Conservation (phyloP, 2,888 invertebrate genomes). For the Amblyjoppa proteus region DNA sequence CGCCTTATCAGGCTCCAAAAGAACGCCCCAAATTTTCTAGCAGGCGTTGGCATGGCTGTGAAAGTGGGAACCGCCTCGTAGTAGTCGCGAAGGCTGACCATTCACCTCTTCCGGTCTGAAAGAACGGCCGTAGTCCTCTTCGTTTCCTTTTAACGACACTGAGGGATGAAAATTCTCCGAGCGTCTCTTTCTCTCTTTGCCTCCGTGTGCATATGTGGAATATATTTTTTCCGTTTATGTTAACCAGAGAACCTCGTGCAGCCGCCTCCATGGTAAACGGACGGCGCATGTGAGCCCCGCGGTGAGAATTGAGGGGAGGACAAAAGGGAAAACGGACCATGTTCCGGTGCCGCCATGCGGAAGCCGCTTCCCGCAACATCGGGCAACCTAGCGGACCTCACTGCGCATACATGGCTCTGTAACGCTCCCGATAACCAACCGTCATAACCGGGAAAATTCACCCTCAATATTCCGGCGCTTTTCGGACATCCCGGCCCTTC, state of each 20-base stretch:
- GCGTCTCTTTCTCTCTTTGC: not conserved
- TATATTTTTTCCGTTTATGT: not conserved
- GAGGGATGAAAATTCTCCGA: not conserved
- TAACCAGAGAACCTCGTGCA: not conserved
- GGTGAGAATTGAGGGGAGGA: conserved; percentile 34
- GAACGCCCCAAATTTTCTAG: too few relatives aligned
- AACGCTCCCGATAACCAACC: conserved; percentile 74
- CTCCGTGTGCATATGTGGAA: too few relatives aligned
- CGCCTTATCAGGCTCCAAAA: too few relatives aligned
- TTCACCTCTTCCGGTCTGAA: not conserved
- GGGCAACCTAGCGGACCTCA: conserved; percentile 21
- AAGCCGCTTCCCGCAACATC: conserved; percentile 71
- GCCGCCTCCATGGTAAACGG: conserved; percentile 29
- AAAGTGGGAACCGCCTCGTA: not conserved
- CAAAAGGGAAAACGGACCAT: conserved; percentile 67
- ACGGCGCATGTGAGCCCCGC: conserved; percentile 24
- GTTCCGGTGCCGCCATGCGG: conserved; percentile 75
- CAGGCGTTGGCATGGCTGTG: not conserved
- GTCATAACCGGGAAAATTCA: conserved; percentile 71
- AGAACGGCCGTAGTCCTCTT: not conserved
- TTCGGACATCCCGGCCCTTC: conserved; percentile 61
- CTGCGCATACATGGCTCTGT: not conserved
- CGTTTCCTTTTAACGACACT: conserved; percentile 2
- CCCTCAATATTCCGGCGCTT: conserved; percentile 72
- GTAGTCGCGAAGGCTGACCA: conserved; percentile 25